Evolutionary conservation across 1,140 invertebrate genomes (phyloP), one percentile per base, ranked within the genome.

Genomic region (Pseudomyrmex sp.): DNA sequence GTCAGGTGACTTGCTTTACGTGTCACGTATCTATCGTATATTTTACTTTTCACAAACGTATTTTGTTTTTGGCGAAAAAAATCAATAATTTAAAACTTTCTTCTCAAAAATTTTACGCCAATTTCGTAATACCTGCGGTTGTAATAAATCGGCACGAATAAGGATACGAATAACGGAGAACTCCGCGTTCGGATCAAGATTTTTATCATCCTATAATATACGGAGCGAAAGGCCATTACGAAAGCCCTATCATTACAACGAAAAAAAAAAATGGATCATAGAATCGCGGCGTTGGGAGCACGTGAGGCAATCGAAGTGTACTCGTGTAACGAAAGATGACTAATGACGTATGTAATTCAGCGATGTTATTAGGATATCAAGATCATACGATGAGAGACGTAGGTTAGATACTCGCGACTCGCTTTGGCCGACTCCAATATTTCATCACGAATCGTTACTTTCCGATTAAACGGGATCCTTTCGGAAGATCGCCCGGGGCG

Each of bases 401-500:
- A 63, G 7, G 1, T n/a, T 18, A 5, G 5, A 35, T 35, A 35
- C 15, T 65, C 12, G 15, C 15, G 63, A 35, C 15, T 65, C 8
- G 15, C 15, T 75, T 75, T 48, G 65, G 70, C 54, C 66, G 23
- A 18, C 7, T 26, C 2, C 35, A 35, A 68, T 23, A 18, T 77
- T 44, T 73, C 56, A 12, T 74, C 46, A 50, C 35, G 20, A 8
- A 62, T 23, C 56, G 76, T 10, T 52, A 52, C 82, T 83, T 84
- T 84, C 63, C 69, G 74, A 79, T 84, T 61, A 68, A 68, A 15
- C 82, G 7, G 54, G 52, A 68, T 54, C 63, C 46, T 80, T 68
- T 80, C 75, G 63, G 74, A 35, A 35, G 26, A 62, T 84, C 50
- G 82, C 82, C 65, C 63, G 52, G 15, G 82, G 82, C 82, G 23